Base-by-base conservation (phyloP, 2,113 vertebrate species). In the Saguinus midas region DNA sequence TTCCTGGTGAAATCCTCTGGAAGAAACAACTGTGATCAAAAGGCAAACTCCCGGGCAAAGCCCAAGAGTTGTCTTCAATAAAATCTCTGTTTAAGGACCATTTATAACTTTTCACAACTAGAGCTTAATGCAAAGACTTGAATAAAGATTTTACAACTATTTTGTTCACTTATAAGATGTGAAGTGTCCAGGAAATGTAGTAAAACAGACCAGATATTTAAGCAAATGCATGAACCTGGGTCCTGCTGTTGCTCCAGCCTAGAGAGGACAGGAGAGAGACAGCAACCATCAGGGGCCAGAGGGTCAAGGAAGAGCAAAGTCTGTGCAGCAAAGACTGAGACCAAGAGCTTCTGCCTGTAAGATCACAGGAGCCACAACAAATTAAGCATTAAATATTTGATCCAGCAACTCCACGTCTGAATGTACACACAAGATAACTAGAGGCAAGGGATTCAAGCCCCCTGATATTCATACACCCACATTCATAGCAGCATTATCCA, bases 111-210 rank as follows among this genome's bases (percentile, higher is more conserved):
- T 43, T 72, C 32, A 70, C 13, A 37, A 73, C 10, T 18, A 12
- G 9, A 61, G 25, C 48, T 13, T 92, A 72, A 58, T 8, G 48
- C 61, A 40, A 29, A 55, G 55, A n/a, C 40, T 27, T 50, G 50
- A 66, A 45, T 73, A n/a, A 72, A 89, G 45, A 64, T n/a, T 52
- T 73, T 72, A 7, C 8, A 81, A 81, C 79, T 83, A 58, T 87
- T 90, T 40, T 40, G 52, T 70, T 83, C 45, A n/a, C 68, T 72
- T 50, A 57, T 43, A 55, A 73, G 27, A 91, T 45, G 0, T 68
- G 37, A 81, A 4, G 18, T 50, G 48, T 81, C 40, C 72, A 75
- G 80, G 40, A 29, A 57, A 92, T 43, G 3, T 3, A 72, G 27
- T 25, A 45, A 61, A 84, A 66, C 68, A 35, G 43, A 57, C 3